Conservation (phyloP, 2,888 invertebrate genomes). For the Yponomeuta plumbellus region DNA sequence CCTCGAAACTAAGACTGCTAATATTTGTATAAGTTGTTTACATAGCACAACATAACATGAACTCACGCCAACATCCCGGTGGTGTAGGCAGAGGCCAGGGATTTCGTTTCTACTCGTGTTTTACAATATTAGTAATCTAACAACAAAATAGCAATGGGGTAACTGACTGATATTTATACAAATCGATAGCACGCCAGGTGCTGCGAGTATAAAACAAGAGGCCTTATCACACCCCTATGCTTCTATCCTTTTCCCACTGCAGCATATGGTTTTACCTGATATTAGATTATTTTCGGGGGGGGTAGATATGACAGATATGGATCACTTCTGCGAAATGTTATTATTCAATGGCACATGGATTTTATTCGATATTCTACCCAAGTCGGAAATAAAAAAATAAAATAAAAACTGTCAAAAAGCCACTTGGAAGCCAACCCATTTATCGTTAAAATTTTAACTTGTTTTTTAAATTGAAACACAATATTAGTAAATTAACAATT, state of each 20-base stretch:
- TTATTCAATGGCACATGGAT: background rate
- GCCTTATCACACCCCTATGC: slow-evolving; percentile 4
- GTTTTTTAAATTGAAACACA: no score
- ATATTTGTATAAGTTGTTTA: no score
- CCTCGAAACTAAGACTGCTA: no score
- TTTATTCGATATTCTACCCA: background rate
- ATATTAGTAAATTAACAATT: no score
- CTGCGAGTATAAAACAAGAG: background rate
- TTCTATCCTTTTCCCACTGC: background rate
- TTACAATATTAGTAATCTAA: background rate
- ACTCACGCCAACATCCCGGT: no score
- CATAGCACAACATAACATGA: no score
- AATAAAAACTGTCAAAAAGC: background rate
- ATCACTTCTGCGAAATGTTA: slow-evolving; percentile 17
- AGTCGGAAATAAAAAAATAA: no score
- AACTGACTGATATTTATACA: background rate
- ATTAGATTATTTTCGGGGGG: slow-evolving; percentile 47
- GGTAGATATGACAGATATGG: slow-evolving; percentile 51
- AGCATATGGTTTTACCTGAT: slow-evolving; percentile 34
- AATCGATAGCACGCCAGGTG: slow-evolving; percentile 7
- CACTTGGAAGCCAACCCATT: no score
- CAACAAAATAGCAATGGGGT: background rate
- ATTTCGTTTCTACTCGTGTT: no score
- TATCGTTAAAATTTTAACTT: no score
- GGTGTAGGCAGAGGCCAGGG: no score